Evolutionary conservation across 2,797 vertebrate species (phyloP).

Genomic region (Dipus sagitta): DNA sequence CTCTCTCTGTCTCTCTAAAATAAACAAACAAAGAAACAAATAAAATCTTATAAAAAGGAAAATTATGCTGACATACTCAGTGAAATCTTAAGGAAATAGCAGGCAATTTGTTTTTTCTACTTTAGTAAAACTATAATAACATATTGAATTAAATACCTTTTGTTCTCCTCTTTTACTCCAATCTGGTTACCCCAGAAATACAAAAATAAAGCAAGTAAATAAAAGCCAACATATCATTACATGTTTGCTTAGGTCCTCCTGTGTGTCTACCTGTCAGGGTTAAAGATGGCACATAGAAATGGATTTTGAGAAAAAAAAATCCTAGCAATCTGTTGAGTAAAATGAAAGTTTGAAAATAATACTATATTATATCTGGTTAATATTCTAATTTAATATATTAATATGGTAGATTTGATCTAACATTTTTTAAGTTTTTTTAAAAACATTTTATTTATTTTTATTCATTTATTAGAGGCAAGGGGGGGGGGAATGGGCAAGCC

Average conservation of each 20-base stretch:
- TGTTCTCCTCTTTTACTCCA: background rate
- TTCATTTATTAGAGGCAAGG: no score
- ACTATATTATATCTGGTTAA: background rate
- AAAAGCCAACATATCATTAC: background rate
- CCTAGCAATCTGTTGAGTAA: constrained; percentile 24
- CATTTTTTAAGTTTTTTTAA: background rate
- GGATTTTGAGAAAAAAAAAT: background rate
- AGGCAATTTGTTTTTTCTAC: background rate
- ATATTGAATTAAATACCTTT: background rate
- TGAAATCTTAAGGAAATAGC: background rate
- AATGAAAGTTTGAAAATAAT: background rate
- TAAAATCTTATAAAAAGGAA: background rate
- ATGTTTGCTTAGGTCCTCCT: background rate
- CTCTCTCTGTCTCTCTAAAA: no score
- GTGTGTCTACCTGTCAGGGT: background rate
- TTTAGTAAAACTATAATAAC: background rate
- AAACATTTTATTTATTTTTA: no score
- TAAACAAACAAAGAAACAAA: no score
- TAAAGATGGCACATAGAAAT: background rate
- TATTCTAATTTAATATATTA: background rate
- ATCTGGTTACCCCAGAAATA: background rate
- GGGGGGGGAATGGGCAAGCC: no score
- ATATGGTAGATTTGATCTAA: background rate
- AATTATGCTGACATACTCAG: background rate
- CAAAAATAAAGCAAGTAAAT: background rate